Percentiles rank a stretch among this genome's conserved stretches.
phyloP scores from a whole-genome alignment of 2,797 vertebrate genomes.

The Myotis pilosus region DNA sequence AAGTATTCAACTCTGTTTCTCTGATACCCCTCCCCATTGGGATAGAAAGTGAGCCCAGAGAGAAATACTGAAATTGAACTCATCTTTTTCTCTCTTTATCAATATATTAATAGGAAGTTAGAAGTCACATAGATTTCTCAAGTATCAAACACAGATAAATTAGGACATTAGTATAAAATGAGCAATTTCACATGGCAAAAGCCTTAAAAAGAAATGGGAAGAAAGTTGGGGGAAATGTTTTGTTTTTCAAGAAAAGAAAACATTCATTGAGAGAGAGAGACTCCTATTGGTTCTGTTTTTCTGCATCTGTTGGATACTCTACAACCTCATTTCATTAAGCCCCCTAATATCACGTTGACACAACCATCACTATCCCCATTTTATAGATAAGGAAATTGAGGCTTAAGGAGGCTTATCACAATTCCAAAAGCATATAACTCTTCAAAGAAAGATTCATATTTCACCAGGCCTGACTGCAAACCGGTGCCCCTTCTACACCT shows the following conservation, averaged over 20 bases:
- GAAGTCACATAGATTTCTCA: conserved; percentile 38
- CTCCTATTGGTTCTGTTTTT: too few relatives aligned
- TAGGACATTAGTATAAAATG: not conserved
- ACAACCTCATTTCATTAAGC: not conserved
- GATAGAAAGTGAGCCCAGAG: not conserved
- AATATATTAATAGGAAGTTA: conserved; percentile 3
- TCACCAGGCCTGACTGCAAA: not conserved
- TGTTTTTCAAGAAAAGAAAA: not conserved
- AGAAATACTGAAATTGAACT: conserved; percentile 35
- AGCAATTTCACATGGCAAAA: not conserved
- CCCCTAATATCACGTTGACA: not conserved
- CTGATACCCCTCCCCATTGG: not conserved
- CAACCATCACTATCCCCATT: not conserved
- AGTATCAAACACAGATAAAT: conserved; percentile 15
- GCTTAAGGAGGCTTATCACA: not conserved
- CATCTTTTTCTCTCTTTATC: conserved; percentile 10
- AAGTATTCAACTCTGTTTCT: not conserved
- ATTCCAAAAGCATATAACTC: not conserved
- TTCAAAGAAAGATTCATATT: not conserved
- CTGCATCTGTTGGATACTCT: not conserved
- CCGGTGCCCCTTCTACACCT: not conserved
- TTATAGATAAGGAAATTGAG: not conserved
- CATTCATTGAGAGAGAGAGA: not conserved
- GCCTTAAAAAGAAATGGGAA: not conserved
- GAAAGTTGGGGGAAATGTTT: not conserved